These are phyloP conservation scores for Aspidoscelis tigris DNA, from an alignment of 2,113 vertebrate genomes.

Conservation along the genomic window DNA sequence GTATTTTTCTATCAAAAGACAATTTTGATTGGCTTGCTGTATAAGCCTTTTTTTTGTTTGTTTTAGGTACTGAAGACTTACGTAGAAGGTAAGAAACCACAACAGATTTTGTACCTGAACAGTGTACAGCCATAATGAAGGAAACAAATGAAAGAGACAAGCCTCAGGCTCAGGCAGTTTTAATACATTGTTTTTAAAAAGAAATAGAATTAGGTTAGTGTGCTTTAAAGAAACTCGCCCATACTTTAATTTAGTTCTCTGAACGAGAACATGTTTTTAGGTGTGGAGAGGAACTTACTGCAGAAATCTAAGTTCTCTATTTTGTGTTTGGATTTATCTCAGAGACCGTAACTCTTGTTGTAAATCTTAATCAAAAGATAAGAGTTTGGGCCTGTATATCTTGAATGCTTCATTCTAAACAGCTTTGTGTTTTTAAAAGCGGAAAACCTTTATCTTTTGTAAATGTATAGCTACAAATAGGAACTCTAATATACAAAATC, in stretches of 20 bases:
- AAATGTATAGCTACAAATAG: constrained; percentile 26
- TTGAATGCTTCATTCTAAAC: constrained; percentile 50
- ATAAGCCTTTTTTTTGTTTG: not conserved
- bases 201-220: not conserved
- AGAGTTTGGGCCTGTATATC: constrained; percentile 24
- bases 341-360: constrained; percentile 35
- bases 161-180: constrained; percentile 14
- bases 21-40: not conserved
- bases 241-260: not conserved
- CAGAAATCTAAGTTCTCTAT: not conserved
- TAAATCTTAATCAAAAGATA: constrained; percentile 38
- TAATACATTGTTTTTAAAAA: constrained; percentile 1
- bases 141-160: constrained; percentile 1
- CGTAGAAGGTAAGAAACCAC: too few relatives aligned
- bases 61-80: not conserved
- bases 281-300: constrained; percentile 38
- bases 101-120: too few relatives aligned
- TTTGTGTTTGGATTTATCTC: not conserved
- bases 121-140: not conserved
- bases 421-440: constrained; percentile 34
- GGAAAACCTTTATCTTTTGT: constrained; percentile 24
- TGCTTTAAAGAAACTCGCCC: constrained; percentile 2
- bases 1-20: not conserved
- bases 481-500: not conserved
- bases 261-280: constrained; percentile 31